phyloP scores from a whole-genome alignment of 1,140 invertebrate genomes.

The Euura saliciscinereae region DNA sequence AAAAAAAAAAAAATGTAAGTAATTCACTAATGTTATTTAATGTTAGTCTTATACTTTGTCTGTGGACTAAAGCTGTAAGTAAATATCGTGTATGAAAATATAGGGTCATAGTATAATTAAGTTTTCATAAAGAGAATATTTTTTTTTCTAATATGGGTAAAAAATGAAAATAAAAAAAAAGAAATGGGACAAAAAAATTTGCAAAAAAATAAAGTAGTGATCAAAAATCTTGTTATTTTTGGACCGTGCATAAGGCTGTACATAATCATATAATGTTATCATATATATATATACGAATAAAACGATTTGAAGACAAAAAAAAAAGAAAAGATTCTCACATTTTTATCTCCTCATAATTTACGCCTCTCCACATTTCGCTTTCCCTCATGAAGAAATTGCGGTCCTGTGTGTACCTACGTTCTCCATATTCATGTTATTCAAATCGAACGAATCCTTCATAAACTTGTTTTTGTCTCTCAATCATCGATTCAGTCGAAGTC shows the following conservation, averaged over 20 bases:
- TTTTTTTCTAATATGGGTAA: neutral
- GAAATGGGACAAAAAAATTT: no score
- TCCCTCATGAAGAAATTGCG: no score
- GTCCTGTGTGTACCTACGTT: no score
- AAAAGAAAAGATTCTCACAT: no score
- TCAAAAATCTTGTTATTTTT: neutral
- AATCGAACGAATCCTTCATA: no score
- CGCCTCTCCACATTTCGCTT: no score
- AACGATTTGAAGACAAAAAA: no score
- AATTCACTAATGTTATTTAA: neutral
- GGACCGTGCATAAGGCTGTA: conserved; percentile 5
- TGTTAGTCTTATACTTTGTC: neutral
- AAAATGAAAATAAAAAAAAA: no score
- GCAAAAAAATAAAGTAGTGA: neutral
- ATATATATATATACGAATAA: neutral
- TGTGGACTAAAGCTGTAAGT: neutral
- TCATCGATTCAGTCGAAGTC: no score
- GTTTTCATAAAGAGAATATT: neutral
- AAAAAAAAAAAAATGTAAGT: neutral
- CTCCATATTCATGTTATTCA: no score
- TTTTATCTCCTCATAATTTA: no score
- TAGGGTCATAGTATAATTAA: neutral
- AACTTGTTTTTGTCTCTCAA: no score
- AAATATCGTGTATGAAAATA: neutral
- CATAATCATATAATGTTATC: conserved; percentile 1